Base-by-base conservation (phyloP, 2,888 invertebrate genomes). In the Cylindroiulus punctatus region DNA sequence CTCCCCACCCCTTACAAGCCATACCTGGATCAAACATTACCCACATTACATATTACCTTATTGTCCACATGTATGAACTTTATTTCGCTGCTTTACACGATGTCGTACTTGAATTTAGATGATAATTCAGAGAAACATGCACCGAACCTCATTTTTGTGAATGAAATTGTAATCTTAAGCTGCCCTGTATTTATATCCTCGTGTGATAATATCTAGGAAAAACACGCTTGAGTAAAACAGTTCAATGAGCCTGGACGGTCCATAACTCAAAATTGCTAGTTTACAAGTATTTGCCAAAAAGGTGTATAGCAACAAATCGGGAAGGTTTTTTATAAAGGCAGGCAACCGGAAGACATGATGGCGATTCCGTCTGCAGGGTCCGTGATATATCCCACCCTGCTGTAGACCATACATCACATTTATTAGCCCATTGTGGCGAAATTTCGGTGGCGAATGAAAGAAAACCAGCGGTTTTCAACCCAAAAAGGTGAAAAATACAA, bases 261-360 rank as follows among this genome's bases (percentile, higher is more conserved):
- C 26, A 65, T 65, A 65, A 65, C 65, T 65, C 65, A 65, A 17
- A 26, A 22, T 65, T 65, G 26, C 26, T 26, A 26, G 65, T 65
- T 65, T 65, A 65, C 65, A 65, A 65, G 65, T 12, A 65, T 65
- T 65, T 65, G 26, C 65, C 65, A 7, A 65, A 65, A 65, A 65
- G 65, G 65, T 65, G 65, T 65, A 65, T 65, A 65, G 65, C 65
- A 65, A 65, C 65, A 65, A 65, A 26, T 65, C 26, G 65, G 65
- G 65, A 65, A 26, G 26, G 65, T 65, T 65, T 65, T 36, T 36
- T 65, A 12, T 22, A 65, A 65, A 26, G 26, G 22, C 65, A 65
- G 65, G 65, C 65, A 65, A 65, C 26, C 22, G 65, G 65, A 65
- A 65, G 65, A 65, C 36, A 36, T 36, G 36, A 22, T 22, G 57